Evolutionary conservation across 2,888 invertebrate genomes (phyloP), one percentile per base, ranked within the genome.

Genomic region (Chironomus tentans): DNA sequence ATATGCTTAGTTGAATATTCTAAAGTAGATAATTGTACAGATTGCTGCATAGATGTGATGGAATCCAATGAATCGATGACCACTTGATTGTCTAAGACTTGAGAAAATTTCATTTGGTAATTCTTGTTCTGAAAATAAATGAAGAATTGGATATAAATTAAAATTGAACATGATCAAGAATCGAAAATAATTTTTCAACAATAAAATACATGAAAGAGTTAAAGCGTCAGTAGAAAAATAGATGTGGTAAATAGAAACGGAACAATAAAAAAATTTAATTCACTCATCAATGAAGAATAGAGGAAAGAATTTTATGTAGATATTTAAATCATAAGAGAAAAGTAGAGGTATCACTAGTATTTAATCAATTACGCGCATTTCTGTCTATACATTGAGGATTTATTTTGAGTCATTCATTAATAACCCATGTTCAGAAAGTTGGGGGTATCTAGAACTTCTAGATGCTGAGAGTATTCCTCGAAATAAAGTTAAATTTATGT

Each of bases 51-150:
- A 46, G 5, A 24, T 38, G 18, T 62, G 50, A 56, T 73, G 50
- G 10, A 73, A 50, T 68, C 68, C 74, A 74, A 74, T 74, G 47
- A 68, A 74, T 13, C 74, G 74, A 68, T 65, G 46, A 22, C 68
- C 74, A 13, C 38, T 74, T 38, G 74, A 74, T 62, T 68, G 46
- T 28, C 22, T n/a, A 47, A 74, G 38, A 10, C 65, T n/a, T 21
- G 74, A 68, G n/a, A 74, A 74, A 13, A 68, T 74, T 48, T 74
- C 74, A 28, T 74, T 74, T 12, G 74, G 74, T 13, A 74, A 15
- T 61, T 74, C 74, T 74, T 74, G 74, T 48, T 74, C 74, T 74
- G 48, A 12, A 74, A 68, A 22, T 18, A 62, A 62, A 15, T 21
- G n/a, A 61, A 18, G 28, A 71, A 71, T 65, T 65, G 21, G 7